Percentiles rank a stretch among this genome's conserved stretches.
These are phyloP conservation scores for Cygnus buccinator DNA, from an alignment of 2,113 vertebrate species.

Conservation along the genomic window DNA sequence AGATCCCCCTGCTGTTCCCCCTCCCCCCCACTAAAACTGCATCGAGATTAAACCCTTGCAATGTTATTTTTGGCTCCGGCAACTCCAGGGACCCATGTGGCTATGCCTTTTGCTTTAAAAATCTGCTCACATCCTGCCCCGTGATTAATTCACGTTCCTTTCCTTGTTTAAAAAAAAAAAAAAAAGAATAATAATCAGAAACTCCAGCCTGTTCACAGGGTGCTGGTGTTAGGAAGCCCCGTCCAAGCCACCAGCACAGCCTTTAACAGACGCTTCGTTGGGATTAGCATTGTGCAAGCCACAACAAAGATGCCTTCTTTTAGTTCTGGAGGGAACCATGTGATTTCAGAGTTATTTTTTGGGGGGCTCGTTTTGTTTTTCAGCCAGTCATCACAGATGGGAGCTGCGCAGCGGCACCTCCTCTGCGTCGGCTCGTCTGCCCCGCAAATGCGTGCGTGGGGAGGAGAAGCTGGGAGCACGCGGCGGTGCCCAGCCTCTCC, in stretches of 20 bases:
- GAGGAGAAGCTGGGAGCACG: not conserved
- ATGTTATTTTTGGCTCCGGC: conserved; percentile 44
- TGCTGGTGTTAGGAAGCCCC: not conserved
- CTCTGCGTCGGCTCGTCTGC: not conserved
- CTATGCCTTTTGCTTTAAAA: conserved; percentile 50
- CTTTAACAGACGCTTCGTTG: not conserved
- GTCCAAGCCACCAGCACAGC: not conserved
- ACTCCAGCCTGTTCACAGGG: not conserved
- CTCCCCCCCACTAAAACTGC: not conserved
- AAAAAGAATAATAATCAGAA: conserved; percentile 1
- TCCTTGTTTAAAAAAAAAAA: not conserved
- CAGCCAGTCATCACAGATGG: accelerated
- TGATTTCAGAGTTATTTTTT: not conserved
- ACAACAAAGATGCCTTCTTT: not conserved
- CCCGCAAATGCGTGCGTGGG: not conserved
- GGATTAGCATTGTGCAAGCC: not conserved
- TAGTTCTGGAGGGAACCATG: not conserved
- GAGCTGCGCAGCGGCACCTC: not conserved
- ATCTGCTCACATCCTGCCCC: conserved; percentile 36
- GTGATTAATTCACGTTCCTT: conserved; percentile 44
- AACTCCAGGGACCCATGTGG: not conserved
- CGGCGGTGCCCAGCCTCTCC: not conserved
- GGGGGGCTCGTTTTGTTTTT: not conserved
- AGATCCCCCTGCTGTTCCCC: not conserved
- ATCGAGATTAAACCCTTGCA: conserved; percentile 11